phyloP scores from a whole-genome alignment of 1,140 invertebrate genomes.

The Odontomachus brunneus region DNA sequence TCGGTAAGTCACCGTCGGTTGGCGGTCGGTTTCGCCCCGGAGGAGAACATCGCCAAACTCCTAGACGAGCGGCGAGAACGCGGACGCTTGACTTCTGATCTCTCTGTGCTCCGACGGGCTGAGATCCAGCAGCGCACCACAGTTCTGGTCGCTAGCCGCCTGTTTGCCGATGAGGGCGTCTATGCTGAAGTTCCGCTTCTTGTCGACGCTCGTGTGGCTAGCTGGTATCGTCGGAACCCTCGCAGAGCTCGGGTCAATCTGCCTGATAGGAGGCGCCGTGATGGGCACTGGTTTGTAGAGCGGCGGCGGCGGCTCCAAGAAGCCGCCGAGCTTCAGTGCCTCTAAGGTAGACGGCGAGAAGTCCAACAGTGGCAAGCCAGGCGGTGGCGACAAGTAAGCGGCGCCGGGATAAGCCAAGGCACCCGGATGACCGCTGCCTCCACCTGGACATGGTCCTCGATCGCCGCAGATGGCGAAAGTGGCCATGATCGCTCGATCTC shows the following conservation, averaged over 20 bases:
- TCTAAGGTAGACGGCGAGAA: constrained; percentile 85
- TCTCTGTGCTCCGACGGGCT: constrained; percentile 83
- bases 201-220: constrained; percentile 72
- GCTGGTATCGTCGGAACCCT: constrained; percentile 58
- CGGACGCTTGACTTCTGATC: constrained; percentile 84
- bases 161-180: constrained; percentile 86
- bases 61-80: constrained; percentile 83
- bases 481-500: constrained; percentile 84
- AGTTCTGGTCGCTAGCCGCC: constrained; percentile 76
- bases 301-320: constrained; percentile 80
- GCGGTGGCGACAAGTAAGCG: constrained; percentile 82
- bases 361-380: constrained; percentile 84
- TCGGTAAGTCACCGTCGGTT: not conserved
- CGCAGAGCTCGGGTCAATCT: constrained; percentile 68
- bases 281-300: constrained; percentile 85
- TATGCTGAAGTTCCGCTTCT: constrained; percentile 85
- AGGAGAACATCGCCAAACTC: not conserved
- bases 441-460: constrained; percentile 75
- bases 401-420: constrained; percentile 75
- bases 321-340: constrained; percentile 83
- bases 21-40: no score
- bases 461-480: constrained; percentile 84
- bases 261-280: constrained; percentile 77
- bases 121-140: constrained; percentile 81
- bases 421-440: constrained; percentile 74